A percentile compares a stretch with the other conserved stretches of the same genome.
phyloP scores from a whole-genome alignment of 2,888 invertebrate species.

The Diaprepes abbreviatus region DNA sequence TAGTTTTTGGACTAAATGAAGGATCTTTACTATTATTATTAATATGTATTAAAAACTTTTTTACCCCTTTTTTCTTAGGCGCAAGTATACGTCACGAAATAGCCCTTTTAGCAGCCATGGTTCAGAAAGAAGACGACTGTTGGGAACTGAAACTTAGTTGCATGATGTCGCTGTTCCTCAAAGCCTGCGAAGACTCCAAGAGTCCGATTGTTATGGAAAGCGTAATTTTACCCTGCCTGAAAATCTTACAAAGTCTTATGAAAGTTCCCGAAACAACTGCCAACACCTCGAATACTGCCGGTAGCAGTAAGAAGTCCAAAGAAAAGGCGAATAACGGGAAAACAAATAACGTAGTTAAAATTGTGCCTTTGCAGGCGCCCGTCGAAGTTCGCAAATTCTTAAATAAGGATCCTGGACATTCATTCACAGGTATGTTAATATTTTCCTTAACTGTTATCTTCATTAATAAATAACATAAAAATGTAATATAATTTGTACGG shows the following conservation, averaged over 20 bases:
- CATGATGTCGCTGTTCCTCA: constrained; percentile 89
- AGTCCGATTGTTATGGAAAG: constrained; percentile 92
- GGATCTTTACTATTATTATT: too few species aligned
- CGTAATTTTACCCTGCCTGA: constrained; percentile 92
- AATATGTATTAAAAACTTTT: too few species aligned
- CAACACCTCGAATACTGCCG: not conserved
- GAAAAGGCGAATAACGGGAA: constrained; percentile 42
- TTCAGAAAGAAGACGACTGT: constrained; percentile 93
- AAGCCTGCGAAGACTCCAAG: constrained; percentile 81
- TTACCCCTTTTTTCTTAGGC: constrained; percentile 69
- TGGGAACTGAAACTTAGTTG: constrained; percentile 94
- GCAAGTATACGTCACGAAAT: constrained; percentile 91
- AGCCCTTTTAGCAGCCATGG: constrained; percentile 85
- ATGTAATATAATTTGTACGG: too few species aligned
- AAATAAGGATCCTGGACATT: constrained; percentile 76
- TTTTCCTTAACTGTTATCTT: too few species aligned
- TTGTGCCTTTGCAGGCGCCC: constrained; percentile 70
- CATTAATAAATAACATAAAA: too few species aligned
- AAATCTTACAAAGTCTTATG: constrained; percentile 81
- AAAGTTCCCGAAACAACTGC: constrained; percentile 38
- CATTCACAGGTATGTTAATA: constrained; percentile 71
- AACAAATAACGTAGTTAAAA: constrained; percentile 69
- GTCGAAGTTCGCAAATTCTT: constrained; percentile 84
- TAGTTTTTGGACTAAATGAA: too few species aligned
- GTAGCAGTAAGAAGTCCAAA: constrained; percentile 41